Conservation (phyloP, 1,140 invertebrate species). For the Dreissena polymorpha region DNA sequence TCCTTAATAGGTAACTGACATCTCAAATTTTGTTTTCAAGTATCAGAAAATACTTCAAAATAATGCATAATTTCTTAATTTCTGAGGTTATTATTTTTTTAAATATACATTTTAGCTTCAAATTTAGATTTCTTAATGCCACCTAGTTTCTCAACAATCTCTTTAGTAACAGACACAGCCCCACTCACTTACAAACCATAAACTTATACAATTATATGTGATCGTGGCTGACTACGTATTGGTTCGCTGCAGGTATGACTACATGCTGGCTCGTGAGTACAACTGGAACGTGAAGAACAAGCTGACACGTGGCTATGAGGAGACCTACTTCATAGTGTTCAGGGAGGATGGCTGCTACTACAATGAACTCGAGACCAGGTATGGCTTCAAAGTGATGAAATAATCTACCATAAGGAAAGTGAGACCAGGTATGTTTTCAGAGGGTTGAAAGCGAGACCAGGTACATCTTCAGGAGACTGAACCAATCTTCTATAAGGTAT, state of each 20-base stretch:
- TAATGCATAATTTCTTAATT: no score
- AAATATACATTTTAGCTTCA: no score
- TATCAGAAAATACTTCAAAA: no score
- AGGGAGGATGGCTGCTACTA: slow-evolving; percentile 95
- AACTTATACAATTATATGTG: no score
- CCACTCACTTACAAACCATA: no score
- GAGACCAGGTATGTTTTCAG: not conserved
- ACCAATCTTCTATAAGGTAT: not conserved
- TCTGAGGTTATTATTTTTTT: no score
- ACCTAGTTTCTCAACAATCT: no score
- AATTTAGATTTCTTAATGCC: no score
- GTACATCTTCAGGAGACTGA: slow-evolving; percentile 68
- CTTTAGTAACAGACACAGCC: no score
- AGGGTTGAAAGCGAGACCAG: slow-evolving; percentile 95
- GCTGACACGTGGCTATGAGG: slow-evolving; percentile 97
- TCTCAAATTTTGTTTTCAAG: no score
- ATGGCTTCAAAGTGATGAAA: not conserved
- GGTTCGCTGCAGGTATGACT: slow-evolving; percentile 77
- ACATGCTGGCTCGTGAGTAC: slow-evolving; percentile 84
- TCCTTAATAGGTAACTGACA: no score
- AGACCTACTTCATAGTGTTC: slow-evolving; percentile 98
- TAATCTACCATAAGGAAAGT: not conserved
- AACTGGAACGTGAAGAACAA: slow-evolving; percentile 99
- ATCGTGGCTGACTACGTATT: no score
- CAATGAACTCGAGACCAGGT: slow-evolving; percentile 97